phyloP scores from a whole-genome alignment of 2,797 vertebrate genomes.

The Alosa sapidissima region DNA sequence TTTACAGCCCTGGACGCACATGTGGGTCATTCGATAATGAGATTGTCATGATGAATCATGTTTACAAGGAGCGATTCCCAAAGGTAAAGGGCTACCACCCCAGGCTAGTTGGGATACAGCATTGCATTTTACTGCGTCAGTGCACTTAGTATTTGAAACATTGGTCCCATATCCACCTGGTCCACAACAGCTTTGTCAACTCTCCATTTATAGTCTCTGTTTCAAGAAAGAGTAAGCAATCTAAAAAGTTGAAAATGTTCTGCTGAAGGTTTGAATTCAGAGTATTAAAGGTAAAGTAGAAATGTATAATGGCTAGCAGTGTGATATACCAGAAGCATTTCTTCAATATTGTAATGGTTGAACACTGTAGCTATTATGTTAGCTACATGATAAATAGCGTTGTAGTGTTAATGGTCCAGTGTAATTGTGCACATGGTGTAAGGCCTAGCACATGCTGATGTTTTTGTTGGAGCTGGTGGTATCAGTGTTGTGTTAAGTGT shows the following conservation, averaged over 20 bases:
- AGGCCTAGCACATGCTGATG: not conserved
- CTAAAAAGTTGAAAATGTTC: no score
- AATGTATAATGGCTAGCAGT: not conserved
- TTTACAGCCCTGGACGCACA: slow-evolving; percentile 84
- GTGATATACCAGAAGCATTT: not conserved
- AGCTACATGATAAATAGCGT: not conserved
- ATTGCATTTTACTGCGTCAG: not conserved
- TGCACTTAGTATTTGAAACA: not conserved
- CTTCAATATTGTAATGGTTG: not conserved
- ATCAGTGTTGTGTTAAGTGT: not conserved
- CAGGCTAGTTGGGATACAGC: not conserved
- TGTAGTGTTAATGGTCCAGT: not conserved
- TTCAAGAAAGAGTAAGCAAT: not conserved
- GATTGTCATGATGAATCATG: slow-evolving; percentile 96
- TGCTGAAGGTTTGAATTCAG: not conserved
- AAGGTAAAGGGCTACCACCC: slow-evolving; percentile 74
- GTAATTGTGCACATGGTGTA: not conserved
- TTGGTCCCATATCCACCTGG: not conserved
- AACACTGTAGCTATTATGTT: not conserved
- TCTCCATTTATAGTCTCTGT: not conserved
- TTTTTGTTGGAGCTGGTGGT: not conserved
- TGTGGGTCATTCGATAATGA: slow-evolving; percentile 89
- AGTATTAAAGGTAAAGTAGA: not conserved
- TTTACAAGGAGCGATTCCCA: slow-evolving; percentile 93
- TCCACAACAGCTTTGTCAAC: not conserved